A percentile compares a stretch with the other conserved stretches of the same genome.
Conservation (phyloP, 2,113 vertebrate species). For the Dicerorhinus sumatrensis region DNA sequence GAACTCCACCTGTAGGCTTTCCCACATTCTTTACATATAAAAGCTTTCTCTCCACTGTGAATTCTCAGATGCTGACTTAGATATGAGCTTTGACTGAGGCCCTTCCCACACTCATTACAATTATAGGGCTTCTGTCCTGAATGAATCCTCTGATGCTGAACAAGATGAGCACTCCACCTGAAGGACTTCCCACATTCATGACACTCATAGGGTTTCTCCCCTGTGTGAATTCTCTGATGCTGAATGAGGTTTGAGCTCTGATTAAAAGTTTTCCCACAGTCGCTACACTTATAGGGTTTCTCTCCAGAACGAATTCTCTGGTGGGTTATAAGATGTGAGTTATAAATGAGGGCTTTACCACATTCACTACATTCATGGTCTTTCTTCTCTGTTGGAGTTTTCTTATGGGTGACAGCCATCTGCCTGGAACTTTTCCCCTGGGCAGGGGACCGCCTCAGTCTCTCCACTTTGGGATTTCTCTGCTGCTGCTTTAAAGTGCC, state of each 20-base stretch:
- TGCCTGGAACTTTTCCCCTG: background rate
- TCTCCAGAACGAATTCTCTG: slow-evolving; percentile 79
- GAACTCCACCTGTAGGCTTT: slow-evolving; percentile 69
- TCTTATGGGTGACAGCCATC: slow-evolving; percentile 28
- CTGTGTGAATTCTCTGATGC: slow-evolving; percentile 74
- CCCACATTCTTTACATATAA: slow-evolving; percentile 71
- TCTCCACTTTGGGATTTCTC: background rate
- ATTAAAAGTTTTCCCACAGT: slow-evolving; percentile 69
- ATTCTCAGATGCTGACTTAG: slow-evolving; percentile 69
- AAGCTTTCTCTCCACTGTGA: slow-evolving; percentile 73
- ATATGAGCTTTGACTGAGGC: slow-evolving; percentile 85
- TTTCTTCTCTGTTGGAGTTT: slow-evolving; percentile 50
- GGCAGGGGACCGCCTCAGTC: background rate
- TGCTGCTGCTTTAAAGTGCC: background rate
- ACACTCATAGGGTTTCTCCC: slow-evolving; percentile 86
- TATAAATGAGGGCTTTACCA: slow-evolving; percentile 65
- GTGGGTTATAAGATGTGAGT: slow-evolving; percentile 83
- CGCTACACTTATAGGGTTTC: slow-evolving; percentile 66
- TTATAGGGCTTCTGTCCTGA: slow-evolving; percentile 84
- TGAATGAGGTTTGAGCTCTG: slow-evolving; percentile 67
- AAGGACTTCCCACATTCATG: slow-evolving; percentile 72
- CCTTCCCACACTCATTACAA: slow-evolving; percentile 81
- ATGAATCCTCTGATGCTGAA: slow-evolving; percentile 64
- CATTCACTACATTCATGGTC: slow-evolving; percentile 57
- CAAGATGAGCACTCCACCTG: slow-evolving; percentile 56